Evolutionary conservation across 2,888 invertebrate species (phyloP).

Genomic region (Sepioteuthis lessoniana): DNA sequence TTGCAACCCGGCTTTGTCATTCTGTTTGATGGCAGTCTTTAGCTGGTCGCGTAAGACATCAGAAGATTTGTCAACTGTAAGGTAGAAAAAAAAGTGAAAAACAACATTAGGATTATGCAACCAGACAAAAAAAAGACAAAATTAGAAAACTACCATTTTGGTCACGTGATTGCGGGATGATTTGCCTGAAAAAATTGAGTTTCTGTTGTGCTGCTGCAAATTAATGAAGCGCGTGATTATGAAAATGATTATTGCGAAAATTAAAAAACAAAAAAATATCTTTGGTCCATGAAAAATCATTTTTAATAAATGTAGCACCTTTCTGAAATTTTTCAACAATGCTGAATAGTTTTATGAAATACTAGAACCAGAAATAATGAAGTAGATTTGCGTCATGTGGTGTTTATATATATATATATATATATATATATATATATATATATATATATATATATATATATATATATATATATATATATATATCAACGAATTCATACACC

Average conservation of each 20-base stretch:
- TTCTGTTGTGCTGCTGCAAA: background rate
- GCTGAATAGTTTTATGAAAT: no score
- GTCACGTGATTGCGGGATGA: background rate
- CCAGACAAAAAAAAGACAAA: no score
- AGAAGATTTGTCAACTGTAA: background rate
- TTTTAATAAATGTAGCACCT: background rate
- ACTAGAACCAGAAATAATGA: no score
- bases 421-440: no score
- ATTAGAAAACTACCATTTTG: background rate
- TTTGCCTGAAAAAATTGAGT: background rate
- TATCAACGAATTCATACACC: no score
- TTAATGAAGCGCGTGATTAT: background rate
- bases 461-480: no score
- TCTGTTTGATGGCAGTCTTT: background rate
- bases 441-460: no score
- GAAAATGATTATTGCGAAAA: background rate
- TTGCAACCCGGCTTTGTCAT: background rate
- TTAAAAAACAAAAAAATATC: background rate
- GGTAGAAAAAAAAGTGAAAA: background rate
- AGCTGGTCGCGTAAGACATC: conserved; percentile 21
- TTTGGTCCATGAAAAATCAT: background rate
- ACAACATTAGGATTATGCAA: background rate
- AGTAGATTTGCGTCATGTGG: no score
- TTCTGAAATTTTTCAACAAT: no score
- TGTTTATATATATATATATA: no score